phyloP scores from a whole-genome alignment of 2,888 invertebrate genomes.

The Megalurothrips usitatus region DNA sequence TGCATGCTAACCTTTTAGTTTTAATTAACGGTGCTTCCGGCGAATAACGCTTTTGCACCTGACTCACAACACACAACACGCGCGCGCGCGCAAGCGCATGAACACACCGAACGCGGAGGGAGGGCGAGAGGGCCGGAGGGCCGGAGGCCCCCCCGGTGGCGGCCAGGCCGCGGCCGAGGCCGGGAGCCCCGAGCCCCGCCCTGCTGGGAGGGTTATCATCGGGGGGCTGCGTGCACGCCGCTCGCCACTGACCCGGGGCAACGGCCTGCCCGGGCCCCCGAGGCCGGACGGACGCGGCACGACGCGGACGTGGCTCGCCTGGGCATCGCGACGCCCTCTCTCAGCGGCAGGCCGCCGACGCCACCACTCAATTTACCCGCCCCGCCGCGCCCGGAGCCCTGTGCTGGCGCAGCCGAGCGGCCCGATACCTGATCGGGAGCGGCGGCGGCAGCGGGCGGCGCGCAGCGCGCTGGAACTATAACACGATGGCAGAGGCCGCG shows the following conservation, averaged over 20 bases:
- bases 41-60: neutral
- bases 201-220: neutral
- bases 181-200: neutral
- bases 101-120: neutral
- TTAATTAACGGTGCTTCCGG: slow-evolving; percentile 22
- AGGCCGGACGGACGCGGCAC: no score
- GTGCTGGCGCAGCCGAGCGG: no score
- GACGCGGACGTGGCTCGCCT: neutral
- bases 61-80: neutral
- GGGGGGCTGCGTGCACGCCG: neutral
- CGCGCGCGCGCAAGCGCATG: neutral
- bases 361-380: neutral
- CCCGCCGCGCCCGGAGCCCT: neutral
- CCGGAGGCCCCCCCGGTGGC: neutral
- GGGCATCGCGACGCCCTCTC: no score
- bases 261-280: neutral
- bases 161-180: neutral
- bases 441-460: no score
- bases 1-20: slow-evolving; percentile 25
- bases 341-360: neutral
- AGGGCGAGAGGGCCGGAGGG: neutral
- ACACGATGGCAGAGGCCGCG: no score
- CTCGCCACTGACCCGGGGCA: slow-evolving; percentile 15
- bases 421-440: no score
- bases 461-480: no score